Evolutionary conservation across 2,113 vertebrate genomes (phyloP), one percentile per base, ranked within the genome.

Genomic region (Ptyas mucosa): DNA sequence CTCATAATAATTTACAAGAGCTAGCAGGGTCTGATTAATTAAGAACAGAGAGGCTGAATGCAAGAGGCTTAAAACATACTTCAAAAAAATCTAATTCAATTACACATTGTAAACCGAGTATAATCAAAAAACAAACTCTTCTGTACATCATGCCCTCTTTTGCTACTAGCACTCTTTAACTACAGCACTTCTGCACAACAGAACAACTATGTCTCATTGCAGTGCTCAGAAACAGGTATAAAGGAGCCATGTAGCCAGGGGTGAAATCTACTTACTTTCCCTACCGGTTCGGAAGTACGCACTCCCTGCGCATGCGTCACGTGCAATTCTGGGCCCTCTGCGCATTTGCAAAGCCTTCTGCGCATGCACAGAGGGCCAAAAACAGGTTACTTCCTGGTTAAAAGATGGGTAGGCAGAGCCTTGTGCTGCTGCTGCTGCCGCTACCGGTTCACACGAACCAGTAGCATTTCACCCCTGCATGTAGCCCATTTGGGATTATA

Each of bases 41-140:
- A 97, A 97, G 96, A 96, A 96, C 95, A 97, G 95, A 98, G 95
- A 55, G 94, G 95, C 95, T 96, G 96, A 95, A 96, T 97, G 96
- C 95, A 96, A 96, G 97, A 96, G 95, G 94, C 95, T 95, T 95
- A 93, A 97, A 98, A 97, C 95, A 95, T 34, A 95, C 96, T 97
- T 95, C 97, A 89, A 55, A 96, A 97, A 57, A 97, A 97, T 97
- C 97, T 96, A 97, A 96, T 97, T 96, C 96, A 97, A 93, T 95
- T 97, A 96, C 95, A 95, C 93, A 94, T 96, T 95, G 95, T 94
- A 97, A 95, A 95, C 94, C 91, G 91, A 92, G 87, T 93, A 95
- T 95, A 96, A 96, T 96, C 94, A 95, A 95, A 91, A 95, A 95
- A 89, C 91, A 95, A 92, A 90, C 94, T 94, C 88, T 8, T 81